A percentile compares a stretch with the other conserved stretches of the same genome.
phyloP scores from a whole-genome alignment of 1,140 invertebrate species.

The Drosophila rufa region DNA sequence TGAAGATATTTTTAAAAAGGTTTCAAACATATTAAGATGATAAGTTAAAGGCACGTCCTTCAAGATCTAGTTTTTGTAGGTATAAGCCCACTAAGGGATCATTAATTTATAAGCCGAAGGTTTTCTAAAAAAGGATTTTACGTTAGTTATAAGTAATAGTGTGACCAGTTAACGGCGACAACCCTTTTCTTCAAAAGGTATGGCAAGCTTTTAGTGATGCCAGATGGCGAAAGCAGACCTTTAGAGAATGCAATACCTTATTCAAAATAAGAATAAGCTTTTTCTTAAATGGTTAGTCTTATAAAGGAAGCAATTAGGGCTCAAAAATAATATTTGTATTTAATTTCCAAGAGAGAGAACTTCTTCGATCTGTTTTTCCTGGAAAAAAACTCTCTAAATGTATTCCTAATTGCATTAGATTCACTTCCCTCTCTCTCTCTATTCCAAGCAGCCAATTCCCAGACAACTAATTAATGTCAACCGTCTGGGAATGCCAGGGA shows the following conservation, averaged over 20 bases:
- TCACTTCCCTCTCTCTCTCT: not conserved
- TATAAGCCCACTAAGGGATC: not conserved
- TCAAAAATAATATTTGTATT: not conserved
- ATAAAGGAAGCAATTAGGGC: no score
- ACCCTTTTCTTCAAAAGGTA: not conserved
- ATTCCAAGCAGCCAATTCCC: slow-evolving; percentile 51
- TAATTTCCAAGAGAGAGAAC: not conserved
- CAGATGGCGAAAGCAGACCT: no score
- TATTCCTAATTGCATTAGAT: slow-evolving; percentile 28
- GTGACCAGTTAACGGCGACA: no score
- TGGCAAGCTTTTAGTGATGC: not conserved
- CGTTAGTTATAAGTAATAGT: no score
- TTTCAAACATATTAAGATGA: no score
- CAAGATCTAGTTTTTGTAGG: not conserved
- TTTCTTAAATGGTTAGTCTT: no score
- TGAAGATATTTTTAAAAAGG: not conserved
- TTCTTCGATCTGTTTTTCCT: not conserved
- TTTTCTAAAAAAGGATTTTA: no score
- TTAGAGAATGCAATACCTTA: no score
- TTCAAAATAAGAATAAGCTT: no score
- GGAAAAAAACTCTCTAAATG: not conserved
- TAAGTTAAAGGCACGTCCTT: not conserved
- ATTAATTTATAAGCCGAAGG: no score
- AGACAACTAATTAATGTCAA: slow-evolving; percentile 74
- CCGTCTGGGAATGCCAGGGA: slow-evolving; percentile 44